Evolutionary conservation across 2,888 invertebrate species (phyloP).

Genomic region (Caenorhabditis afra): DNA sequence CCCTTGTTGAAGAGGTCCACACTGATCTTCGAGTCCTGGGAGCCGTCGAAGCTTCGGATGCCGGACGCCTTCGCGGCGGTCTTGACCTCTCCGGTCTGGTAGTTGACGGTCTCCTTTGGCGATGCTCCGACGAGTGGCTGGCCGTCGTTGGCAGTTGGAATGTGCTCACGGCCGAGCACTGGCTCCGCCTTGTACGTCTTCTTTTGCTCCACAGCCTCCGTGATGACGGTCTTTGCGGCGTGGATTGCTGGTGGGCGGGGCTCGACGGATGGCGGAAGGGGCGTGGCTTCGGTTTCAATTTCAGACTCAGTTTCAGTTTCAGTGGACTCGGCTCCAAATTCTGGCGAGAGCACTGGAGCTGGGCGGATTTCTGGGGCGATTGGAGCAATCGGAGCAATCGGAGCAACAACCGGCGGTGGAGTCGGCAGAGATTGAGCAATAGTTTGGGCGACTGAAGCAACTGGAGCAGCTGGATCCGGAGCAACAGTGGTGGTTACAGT

Average conservation of each 20-base stretch:
- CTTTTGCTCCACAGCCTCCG: conserved; percentile 23
- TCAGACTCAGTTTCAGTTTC: too few relatives aligned
- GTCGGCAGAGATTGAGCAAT: not conserved
- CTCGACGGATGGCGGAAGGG: conserved; percentile 52
- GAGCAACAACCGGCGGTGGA: not conserved
- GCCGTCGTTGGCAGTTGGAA: conserved; percentile 61
- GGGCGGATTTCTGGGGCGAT: conserved; percentile 13
- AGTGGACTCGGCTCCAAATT: conserved; percentile 7
- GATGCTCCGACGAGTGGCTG: conserved; percentile 74
- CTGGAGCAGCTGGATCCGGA: conserved; percentile 4
- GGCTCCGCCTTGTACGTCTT: conserved; percentile 67
- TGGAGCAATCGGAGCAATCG: not conserved
- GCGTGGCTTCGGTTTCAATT: not conserved
- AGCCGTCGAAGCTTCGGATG: conserved; percentile 47
- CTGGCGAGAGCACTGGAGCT: conserved; percentile 5
- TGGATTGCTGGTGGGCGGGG: conserved; percentile 65
- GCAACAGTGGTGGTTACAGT: conserved; percentile 8
- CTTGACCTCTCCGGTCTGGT: conserved; percentile 68
- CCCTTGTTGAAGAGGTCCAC: conserved; percentile 53
- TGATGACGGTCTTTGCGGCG: conserved; percentile 61
- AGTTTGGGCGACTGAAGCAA: conserved; percentile 9
- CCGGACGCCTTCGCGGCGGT: conserved; percentile 40
- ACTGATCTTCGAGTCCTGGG: conserved; percentile 34
- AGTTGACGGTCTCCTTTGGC: conserved; percentile 73
- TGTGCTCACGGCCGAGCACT: conserved; percentile 43